phyloP scores from a whole-genome alignment of 2,113 vertebrate species.

The Dicentrarchus labrax region DNA sequence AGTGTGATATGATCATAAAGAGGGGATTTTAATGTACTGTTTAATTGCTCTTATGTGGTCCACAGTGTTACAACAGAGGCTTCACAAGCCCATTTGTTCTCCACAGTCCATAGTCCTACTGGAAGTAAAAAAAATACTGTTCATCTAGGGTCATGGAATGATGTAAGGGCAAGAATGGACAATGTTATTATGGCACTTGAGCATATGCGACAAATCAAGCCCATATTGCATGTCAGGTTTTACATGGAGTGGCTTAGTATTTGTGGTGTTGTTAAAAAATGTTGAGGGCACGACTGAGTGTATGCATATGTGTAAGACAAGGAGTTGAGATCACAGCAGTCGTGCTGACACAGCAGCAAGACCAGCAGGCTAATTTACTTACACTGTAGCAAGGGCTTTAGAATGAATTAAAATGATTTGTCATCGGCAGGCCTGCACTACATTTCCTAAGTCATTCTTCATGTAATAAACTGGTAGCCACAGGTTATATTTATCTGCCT shows the following conservation, averaged over 20 bases:
- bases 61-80: constrained; percentile 62
- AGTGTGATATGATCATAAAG: constrained; percentile 85
- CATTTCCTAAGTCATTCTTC: background rate
- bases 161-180: constrained; percentile 43
- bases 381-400: background rate
- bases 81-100: constrained; percentile 66
- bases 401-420: constrained; percentile 30
- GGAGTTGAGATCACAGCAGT: constrained; percentile 3
- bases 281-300: background rate
- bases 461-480: background rate
- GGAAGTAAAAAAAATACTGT: constrained; percentile 43
- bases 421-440: background rate
- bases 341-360: constrained; percentile 9
- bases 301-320: background rate
- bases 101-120: constrained; percentile 7
- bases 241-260: background rate
- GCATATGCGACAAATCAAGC: constrained; percentile 31
- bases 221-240: constrained; percentile 24
- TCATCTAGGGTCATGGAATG: constrained; percentile 25
- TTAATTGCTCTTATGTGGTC: constrained; percentile 85
- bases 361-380: constrained; percentile 33
- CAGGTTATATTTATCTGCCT: constrained; percentile 2
- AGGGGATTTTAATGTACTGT: constrained; percentile 86
- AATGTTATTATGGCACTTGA: constrained; percentile 15
- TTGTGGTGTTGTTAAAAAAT: constrained; percentile 8